Evolutionary conservation across 2,888 invertebrate species (phyloP).

Genomic region (Xestia xanthographa): DNA sequence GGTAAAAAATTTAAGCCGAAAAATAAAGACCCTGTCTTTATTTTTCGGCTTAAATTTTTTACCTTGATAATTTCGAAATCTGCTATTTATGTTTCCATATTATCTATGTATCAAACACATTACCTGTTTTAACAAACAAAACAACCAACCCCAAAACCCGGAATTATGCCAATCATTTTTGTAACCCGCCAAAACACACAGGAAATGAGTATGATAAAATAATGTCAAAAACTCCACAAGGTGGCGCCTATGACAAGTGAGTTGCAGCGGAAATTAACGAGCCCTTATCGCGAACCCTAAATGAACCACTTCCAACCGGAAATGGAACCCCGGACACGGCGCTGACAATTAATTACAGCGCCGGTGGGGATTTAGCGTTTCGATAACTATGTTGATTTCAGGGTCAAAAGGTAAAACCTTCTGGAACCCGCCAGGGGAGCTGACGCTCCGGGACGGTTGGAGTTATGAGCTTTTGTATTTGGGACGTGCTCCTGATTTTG

Average conservation of each 20-base stretch:
- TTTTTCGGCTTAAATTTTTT: neutral
- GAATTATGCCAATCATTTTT: constrained; percentile 19
- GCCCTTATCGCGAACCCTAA: constrained; percentile 79
- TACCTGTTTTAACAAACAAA: constrained; percentile 3
- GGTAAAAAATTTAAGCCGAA: no score
- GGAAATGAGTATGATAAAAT: constrained; percentile 65
- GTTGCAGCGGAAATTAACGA: constrained; percentile 81
- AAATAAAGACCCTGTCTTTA: neutral
- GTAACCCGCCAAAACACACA: constrained; percentile 25
- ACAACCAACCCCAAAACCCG: neutral
- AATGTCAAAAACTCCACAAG: constrained; percentile 56
- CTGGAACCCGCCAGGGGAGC: neutral
- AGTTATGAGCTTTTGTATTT: constrained; percentile 13
- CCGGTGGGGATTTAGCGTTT: constrained; percentile 66
- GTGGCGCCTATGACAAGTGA: constrained; percentile 76
- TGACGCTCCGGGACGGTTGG: no score
- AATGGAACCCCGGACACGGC: constrained; percentile 69
- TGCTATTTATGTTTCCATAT: neutral
- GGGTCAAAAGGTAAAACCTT: constrained; percentile 49
- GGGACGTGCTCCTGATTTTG: neutral
- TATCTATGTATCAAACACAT: constrained; percentile 3
- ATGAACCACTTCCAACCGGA: constrained; percentile 80
- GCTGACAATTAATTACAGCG: constrained; percentile 72
- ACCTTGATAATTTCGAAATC: neutral
- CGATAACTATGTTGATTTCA: constrained; percentile 60